Base-by-base conservation (phyloP, 1,140 invertebrate species). In the Procambarus clarkii region DNA sequence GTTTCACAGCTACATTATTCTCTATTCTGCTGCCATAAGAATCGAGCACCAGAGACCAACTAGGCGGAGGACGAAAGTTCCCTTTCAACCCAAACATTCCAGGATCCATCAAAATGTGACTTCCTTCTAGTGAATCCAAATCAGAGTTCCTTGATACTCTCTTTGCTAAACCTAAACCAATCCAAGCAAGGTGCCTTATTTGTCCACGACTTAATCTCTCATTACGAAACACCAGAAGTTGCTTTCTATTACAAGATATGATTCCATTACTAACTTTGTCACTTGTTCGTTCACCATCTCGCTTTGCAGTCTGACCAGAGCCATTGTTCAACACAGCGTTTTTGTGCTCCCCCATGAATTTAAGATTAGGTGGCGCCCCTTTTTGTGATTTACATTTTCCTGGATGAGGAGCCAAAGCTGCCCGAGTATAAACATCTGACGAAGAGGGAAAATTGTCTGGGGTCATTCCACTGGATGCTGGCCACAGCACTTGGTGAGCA, bases 31-130 rank as follows among this genome's bases (percentile, higher is more conserved):
- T 74, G 2, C 69, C 69, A n/a, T 74, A 24, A 74, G 21, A 15
- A 74, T 74, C 69, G 34, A 74, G 69, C 3, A 74, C 69, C 7
- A 74, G 69, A 34, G 69, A 74, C 69, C 69, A 74, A 11, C n/a
- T 74, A 34, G 69, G 69, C 34, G 69, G 69, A 34, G 69, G 69
- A 74, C 21, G 69, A 21, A 24, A 24, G 5, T 5, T 74, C 5
- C n/a, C 69, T 5, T 74, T 74, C 24, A 74, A 34, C n/a, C 69
- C 69, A 74, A 74, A 74, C n/a, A 74, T 34, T 74, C 69, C 69
- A 74, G n/a, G 69, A 34, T 74, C 69, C 69, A 74, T 74, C 24
- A 74, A 9, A 34, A 74, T 74, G 7, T 74, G 69, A 74, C 69
- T 74, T 11, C 69, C 69, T 74, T 24, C n/a, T 74, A 74, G 8